Percentiles rank a stretch among this genome's conserved stretches.
Evolutionary conservation across 2,113 vertebrate genomes (phyloP).

Genomic region (Miniopterus natalensis): DNA sequence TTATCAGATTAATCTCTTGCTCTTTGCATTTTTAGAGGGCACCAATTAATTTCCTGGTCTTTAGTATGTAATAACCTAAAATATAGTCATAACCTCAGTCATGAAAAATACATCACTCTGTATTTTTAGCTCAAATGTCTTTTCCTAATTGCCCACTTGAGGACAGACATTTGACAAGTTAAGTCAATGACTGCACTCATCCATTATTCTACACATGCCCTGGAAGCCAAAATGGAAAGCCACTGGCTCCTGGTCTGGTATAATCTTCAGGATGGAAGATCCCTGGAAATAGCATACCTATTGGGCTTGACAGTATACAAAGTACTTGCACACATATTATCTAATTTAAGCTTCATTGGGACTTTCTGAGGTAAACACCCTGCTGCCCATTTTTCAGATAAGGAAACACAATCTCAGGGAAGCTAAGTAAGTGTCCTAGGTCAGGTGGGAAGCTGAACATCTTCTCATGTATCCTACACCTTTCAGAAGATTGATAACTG

Average conservation of each 20-base stretch:
- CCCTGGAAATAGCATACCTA: not conserved
- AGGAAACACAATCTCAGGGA: conserved; percentile 34
- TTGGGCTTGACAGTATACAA: not conserved
- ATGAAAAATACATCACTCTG: conserved; percentile 57
- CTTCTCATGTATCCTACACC: not conserved
- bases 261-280: not conserved
- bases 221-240: not conserved
- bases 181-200: not conserved
- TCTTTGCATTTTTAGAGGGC: conserved; percentile 67
- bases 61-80: conserved; percentile 68
- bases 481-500: not conserved
- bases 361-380: not conserved
- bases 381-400: not conserved
- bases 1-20: conserved; percentile 64
- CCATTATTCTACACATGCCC: not conserved
- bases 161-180: conserved; percentile 28
- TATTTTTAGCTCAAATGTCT: conserved; percentile 59
- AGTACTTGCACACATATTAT: not conserved
- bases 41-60: conserved; percentile 70
- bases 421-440: not conserved
- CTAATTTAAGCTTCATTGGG: not conserved
- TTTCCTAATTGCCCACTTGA: conserved; percentile 61
- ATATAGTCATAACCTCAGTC: conserved; percentile 23
- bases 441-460: not conserved
- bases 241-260: too few species aligned